These are phyloP conservation scores for Saguinus imperator DNA, from an alignment of 2,113 vertebrate species.

Conservation along the genomic window DNA sequence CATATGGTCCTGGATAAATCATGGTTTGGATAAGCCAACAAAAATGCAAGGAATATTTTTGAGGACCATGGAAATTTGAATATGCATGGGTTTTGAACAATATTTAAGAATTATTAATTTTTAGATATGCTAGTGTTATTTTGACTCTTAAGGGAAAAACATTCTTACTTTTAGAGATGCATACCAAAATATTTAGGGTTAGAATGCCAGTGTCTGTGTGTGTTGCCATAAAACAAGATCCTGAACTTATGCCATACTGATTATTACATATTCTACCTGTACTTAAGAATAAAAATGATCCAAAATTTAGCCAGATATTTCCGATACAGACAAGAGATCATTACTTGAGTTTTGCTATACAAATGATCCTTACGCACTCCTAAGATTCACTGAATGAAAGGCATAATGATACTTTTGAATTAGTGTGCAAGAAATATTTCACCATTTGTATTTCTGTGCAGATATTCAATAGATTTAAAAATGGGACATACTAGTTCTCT, in stretches of 20 bases:
- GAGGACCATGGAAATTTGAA: background rate
- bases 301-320: slow-evolving; percentile 27
- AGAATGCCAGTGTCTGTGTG: background rate
- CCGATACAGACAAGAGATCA: background rate
- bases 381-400: slow-evolving; percentile 16
- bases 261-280: background rate
- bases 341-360: background rate
- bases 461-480: slow-evolving; percentile 1
- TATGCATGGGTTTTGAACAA: background rate
- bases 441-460: slow-evolving; percentile 2
- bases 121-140: background rate
- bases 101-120: background rate
- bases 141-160: background rate
- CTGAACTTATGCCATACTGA: background rate
- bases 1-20: background rate
- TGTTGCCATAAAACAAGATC: slow-evolving; percentile 35
- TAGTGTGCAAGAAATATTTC: background rate
- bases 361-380: background rate
- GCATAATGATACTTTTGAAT: background rate
- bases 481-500: background rate
- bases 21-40: background rate
- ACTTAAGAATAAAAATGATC: background rate
- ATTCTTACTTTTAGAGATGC: background rate
- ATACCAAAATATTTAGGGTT: background rate
- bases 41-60: background rate